Conservation (phyloP, 2,113 vertebrate species). For the Tenrec ecaudatus region DNA sequence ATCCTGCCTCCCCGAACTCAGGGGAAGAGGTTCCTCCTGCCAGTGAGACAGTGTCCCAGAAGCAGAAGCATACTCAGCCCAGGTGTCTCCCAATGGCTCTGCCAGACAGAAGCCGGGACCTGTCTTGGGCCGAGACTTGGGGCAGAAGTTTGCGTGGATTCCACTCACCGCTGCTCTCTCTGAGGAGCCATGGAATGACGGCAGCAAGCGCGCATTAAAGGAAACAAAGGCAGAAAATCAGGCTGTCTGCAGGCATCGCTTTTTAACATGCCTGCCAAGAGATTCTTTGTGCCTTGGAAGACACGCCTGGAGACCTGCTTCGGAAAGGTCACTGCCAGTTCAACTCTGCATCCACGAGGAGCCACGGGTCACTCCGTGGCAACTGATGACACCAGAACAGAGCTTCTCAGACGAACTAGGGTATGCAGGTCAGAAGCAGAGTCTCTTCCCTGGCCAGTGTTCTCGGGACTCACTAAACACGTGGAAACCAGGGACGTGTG, state of each 20-base stretch:
- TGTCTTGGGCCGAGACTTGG: background rate
- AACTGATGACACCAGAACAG: background rate
- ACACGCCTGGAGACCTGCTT: background rate
- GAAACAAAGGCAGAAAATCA: background rate
- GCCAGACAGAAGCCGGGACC: background rate
- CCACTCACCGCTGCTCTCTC: background rate
- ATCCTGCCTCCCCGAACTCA: background rate
- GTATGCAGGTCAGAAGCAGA: background rate
- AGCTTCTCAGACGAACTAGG: background rate
- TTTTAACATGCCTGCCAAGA: background rate
- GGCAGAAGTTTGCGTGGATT: background rate
- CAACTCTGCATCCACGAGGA: background rate
- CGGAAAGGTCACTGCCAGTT: background rate
- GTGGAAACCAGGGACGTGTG: background rate
- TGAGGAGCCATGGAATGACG: background rate
- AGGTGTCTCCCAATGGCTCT: background rate
- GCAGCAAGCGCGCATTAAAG: rapidly evolving
- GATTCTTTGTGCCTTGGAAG: background rate
- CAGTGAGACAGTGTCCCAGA: background rate
- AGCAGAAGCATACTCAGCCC: background rate
- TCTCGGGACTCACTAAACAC: background rate
- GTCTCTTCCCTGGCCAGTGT: background rate
- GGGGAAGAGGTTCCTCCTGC: background rate
- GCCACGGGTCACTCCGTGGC: background rate
- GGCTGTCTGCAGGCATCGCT: background rate